A percentile compares a stretch with the other conserved stretches of the same genome.
Conservation (phyloP, 2,888 invertebrate species). For the Latrodectus elegans region DNA sequence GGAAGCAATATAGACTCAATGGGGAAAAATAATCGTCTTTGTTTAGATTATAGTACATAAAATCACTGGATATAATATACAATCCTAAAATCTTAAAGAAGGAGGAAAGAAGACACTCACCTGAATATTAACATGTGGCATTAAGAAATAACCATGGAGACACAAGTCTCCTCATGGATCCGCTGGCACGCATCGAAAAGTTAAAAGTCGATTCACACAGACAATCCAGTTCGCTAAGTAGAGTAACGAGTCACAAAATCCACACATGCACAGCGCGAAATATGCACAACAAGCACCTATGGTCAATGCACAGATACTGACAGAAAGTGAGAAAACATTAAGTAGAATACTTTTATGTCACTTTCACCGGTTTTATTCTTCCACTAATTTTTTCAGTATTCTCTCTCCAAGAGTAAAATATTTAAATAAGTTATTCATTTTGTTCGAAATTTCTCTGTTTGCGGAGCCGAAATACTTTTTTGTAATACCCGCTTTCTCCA, state of each 20-base stretch:
- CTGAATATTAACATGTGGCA: conserved; percentile 70
- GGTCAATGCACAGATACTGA: background rate
- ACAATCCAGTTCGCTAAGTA: conserved; percentile 41
- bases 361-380: background rate
- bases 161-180: conserved; percentile 62
- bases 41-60: background rate
- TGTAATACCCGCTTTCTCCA: background rate
- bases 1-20: background rate
- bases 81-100: background rate
- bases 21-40: too few species aligned
- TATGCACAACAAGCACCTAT: background rate
- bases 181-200: conserved; percentile 60
- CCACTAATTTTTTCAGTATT: background rate
- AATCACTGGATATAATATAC: background rate
- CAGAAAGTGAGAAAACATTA: too few species aligned
- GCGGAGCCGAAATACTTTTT: background rate
- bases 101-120: conserved; percentile 10
- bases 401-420: background rate
- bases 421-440: background rate
- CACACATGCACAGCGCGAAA: background rate
- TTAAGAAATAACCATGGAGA: conserved; percentile 67
- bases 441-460: background rate
- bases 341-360: too few species aligned
- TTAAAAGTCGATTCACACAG: conserved; percentile 26
- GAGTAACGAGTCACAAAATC: background rate